Percentiles rank a stretch among this genome's conserved stretches.
Conservation (phyloP, 2,888 invertebrate species). For the Chymomyza caudatula region DNA sequence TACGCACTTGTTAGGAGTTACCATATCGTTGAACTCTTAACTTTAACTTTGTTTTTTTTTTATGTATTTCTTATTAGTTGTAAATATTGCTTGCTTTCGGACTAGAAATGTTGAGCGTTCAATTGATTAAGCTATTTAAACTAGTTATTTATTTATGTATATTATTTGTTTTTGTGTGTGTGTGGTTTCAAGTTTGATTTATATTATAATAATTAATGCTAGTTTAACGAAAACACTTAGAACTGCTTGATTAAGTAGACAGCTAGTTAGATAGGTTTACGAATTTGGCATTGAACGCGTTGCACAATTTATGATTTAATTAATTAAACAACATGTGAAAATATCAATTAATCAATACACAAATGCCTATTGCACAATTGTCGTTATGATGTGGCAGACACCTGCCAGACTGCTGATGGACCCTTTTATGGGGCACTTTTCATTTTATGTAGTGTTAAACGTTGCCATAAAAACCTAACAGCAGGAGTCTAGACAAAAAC, state of each 20-base stretch:
- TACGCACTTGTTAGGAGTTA: background rate
- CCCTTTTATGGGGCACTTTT: constrained; percentile 35
- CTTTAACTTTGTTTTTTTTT: background rate
- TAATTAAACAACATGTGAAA: background rate
- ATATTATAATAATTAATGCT: constrained; percentile 8
- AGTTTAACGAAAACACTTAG: constrained; percentile 36
- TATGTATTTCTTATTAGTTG: constrained; percentile 5
- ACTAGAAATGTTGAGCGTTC: background rate
- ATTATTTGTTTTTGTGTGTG: constrained; percentile 29
- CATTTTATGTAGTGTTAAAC: constrained; percentile 38
- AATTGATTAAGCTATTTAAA: background rate
- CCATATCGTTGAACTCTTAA: background rate
- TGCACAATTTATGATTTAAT: background rate
- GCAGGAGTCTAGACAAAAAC: background rate
- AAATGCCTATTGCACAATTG: constrained; percentile 33
- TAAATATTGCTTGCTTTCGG: constrained; percentile 51
- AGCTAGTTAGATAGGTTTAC: background rate
- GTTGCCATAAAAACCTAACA: constrained; percentile 39
- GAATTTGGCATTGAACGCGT: background rate
- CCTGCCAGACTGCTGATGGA: constrained; percentile 52
- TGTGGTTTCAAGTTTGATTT: constrained; percentile 23
- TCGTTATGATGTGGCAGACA: constrained; percentile 31
- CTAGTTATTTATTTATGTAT: constrained; percentile 18
- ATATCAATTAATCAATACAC: background rate
- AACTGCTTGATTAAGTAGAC: no score